A percentile compares a stretch with the other conserved stretches of the same genome.
These are phyloP conservation scores for Chrysemys picta DNA, from an alignment of 2,113 vertebrate genomes.

Conservation along the genomic window DNA sequence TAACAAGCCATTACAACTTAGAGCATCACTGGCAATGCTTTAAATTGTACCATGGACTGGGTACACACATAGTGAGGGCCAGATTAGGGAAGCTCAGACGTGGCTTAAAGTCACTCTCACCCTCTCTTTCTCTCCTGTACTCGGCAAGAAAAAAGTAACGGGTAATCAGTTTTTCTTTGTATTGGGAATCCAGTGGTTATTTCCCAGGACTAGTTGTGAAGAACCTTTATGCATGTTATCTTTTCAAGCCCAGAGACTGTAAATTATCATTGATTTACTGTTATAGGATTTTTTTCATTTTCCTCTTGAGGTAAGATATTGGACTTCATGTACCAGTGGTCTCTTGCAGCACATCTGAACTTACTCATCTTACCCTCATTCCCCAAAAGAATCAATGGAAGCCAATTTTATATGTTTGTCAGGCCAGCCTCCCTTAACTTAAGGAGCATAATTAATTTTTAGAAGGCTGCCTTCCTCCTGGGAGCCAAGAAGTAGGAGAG, in stretches of 20 bases:
- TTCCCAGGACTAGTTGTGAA: not conserved
- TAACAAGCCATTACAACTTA: not conserved
- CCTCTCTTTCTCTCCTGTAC: not conserved
- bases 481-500: not conserved
- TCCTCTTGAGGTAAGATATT: not conserved
- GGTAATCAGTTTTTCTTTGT: not conserved
- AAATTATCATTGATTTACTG: not conserved
- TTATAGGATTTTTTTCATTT: not conserved
- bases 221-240: not conserved
- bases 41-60: not conserved
- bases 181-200: not conserved
- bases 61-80: rapidly evolving
- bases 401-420: not conserved
- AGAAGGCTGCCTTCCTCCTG: not conserved
- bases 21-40: not conserved
- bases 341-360: not conserved
- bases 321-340: not conserved
- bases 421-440: not conserved
- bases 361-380: not conserved
- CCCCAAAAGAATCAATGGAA: not conserved
- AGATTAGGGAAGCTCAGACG: not conserved
- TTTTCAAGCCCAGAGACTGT: no score
- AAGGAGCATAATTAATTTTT: not conserved
- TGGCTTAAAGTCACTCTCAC: not conserved
- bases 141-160: not conserved